phyloP scores from a whole-genome alignment of 2,797 vertebrate species.

The Trachurus trachurus region DNA sequence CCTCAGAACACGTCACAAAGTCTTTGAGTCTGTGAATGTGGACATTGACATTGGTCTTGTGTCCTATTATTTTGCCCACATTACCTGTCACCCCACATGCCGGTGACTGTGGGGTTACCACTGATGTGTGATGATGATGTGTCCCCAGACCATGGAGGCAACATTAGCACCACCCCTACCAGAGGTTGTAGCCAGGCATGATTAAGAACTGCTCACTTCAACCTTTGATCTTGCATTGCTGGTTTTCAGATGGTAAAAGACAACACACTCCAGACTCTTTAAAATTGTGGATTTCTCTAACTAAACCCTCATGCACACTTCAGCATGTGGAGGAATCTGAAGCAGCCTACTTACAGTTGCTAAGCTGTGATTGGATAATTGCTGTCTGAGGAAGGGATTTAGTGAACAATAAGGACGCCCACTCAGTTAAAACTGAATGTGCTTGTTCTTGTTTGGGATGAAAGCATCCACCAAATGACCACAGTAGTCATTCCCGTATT shows the following conservation, averaged over 20 bases:
- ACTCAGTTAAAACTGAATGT: not conserved
- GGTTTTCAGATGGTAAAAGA: not conserved
- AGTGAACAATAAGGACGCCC: not conserved
- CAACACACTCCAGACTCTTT: not conserved
- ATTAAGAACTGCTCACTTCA: too few relatives aligned
- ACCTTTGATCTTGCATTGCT: not conserved
- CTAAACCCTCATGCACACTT: not conserved
- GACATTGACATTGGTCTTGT: too few relatives aligned
- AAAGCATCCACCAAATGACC: conserved; percentile 32
- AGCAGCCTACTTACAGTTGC: not conserved
- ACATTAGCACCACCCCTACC: too few relatives aligned
- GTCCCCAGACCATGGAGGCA: too few relatives aligned
- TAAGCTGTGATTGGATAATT: not conserved
- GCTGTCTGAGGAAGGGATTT: not conserved
- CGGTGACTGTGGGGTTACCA: too few relatives aligned
- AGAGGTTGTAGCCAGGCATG: too few relatives aligned
- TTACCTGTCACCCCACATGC: too few relatives aligned
- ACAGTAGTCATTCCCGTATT: conserved; percentile 47
- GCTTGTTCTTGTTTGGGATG: conserved; percentile 7
- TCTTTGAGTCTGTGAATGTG: too few relatives aligned
- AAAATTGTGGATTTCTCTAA: not conserved
- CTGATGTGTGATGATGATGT: too few relatives aligned
- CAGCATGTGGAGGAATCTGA: not conserved
- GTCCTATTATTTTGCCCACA: too few relatives aligned
- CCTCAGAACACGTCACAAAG: too few relatives aligned